These are phyloP conservation scores for Argopecten irradians DNA, from an alignment of 1,140 invertebrate species.

Conservation along the genomic window DNA sequence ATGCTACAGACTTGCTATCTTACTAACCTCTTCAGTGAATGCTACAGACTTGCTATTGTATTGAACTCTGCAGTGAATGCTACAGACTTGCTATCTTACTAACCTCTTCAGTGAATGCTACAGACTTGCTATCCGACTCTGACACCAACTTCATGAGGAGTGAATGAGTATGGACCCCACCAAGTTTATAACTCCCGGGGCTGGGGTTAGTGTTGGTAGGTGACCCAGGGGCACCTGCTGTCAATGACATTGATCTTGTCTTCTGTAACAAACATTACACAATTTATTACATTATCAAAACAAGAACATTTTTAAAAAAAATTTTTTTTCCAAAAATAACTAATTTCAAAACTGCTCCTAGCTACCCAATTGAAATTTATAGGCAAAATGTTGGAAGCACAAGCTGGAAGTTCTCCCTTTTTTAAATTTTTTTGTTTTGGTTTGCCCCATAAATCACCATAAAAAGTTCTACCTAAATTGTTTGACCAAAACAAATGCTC, in stretches of 20 bases:
- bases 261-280: constrained; percentile 34
- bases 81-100: constrained; percentile 27
- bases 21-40: neutral
- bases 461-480: no score
- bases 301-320: no score
- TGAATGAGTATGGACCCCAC: constrained; percentile 83
- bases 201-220: constrained; percentile 59
- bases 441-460: no score
- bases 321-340: no score
- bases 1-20: neutral
- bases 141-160: constrained; percentile 95
- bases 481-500: no score
- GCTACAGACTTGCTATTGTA: constrained; percentile 87
- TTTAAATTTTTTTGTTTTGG: no score
- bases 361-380: no score
- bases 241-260: constrained; percentile 47
- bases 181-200: constrained; percentile 78
- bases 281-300: neutral
- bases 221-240: constrained; percentile 51
- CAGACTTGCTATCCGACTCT: constrained; percentile 95
- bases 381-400: no score
- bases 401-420: no score
- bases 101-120: constrained; percentile 87
- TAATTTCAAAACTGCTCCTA: no score
- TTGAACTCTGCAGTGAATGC: neutral